Base-by-base conservation (phyloP, 2,888 invertebrate species). In the Drosophila borealis region DNA sequence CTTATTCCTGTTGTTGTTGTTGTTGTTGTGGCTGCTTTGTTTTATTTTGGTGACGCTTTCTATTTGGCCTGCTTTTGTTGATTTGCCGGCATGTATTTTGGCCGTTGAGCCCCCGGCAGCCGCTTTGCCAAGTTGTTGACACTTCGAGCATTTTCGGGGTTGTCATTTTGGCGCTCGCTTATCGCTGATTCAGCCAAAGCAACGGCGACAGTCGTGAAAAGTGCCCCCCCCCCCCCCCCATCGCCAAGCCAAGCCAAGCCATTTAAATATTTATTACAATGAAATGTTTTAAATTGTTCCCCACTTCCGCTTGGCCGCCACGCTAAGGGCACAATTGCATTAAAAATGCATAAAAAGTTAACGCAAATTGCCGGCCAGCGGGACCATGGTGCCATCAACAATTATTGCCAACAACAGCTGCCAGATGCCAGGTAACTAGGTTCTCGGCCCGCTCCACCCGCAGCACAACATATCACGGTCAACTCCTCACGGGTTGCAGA, bases 101-200 rank as follows among this genome's bases (percentile, higher is more conserved):
- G 59, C 19, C 13, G 42, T 19, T 9, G 13, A 4, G 13, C 37
- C 14, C 39, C 34, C 19, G 36, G 36, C 25, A 37, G 57, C 36
- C 37, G 14, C 29, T 29, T 29, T 6, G 29, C 6, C 37, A n/a
- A 69, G 71, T 42, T 77, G 79, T 77, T 80, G 80, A 79, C 79
- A 80, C 71, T 80, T 77, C 42, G 50, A 80, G 78, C 78, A 69
- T 79, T 71, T 71, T 67, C 71, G 64, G 60, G 74, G 55, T 74
- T 80, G 77, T 71, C 74, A 66, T 73, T 76, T 73, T 65, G 62
- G 59, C 60, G 71, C 60, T 57, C 61, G 78, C 79, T 80, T 79
- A 79, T 79, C 79, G 74, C 77, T 67, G 79, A 79, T 77, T 66
- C 74, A 60, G 65, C 60, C 54, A 59, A 64, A 50, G 48, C 41